phyloP scores from a whole-genome alignment of 2,113 vertebrate genomes.

The Pachycephala philippinensis region DNA sequence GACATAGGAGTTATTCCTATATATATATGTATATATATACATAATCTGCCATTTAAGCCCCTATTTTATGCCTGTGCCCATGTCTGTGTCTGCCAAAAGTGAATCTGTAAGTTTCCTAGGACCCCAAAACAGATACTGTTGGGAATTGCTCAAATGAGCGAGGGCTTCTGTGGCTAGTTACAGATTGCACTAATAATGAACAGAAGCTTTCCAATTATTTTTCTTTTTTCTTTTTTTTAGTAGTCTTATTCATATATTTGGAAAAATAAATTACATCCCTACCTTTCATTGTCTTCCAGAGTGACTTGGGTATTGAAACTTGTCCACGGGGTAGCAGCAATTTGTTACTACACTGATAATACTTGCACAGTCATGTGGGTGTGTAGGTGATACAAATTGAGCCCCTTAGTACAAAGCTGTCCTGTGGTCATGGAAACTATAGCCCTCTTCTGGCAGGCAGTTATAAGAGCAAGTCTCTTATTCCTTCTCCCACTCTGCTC shows the following conservation, averaged over 20 bases:
- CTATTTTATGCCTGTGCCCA: background rate
- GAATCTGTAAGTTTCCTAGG: background rate
- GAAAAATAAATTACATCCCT: background rate
- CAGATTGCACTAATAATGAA: background rate
- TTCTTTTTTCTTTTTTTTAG: background rate
- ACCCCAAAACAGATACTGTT: background rate
- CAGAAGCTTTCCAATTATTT: background rate
- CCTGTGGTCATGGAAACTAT: background rate
- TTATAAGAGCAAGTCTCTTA: conserved; percentile 33
- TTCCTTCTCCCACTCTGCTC: background rate
- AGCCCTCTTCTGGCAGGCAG: background rate
- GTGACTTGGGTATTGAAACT: background rate
- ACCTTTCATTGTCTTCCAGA: background rate
- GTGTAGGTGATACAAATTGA: background rate
- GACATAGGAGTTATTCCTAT: background rate
- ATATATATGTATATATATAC: background rate
- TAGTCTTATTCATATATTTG: background rate
- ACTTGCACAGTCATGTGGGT: background rate
- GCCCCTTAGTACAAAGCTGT: background rate
- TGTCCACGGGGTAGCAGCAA: background rate
- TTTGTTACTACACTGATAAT: background rate
- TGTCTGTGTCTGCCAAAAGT: background rate
- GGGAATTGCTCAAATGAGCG: background rate
- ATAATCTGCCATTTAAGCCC: background rate
- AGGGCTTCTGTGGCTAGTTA: background rate